Conservation (phyloP, 2,113 vertebrate species). For the Amphiprion ocellaris region DNA sequence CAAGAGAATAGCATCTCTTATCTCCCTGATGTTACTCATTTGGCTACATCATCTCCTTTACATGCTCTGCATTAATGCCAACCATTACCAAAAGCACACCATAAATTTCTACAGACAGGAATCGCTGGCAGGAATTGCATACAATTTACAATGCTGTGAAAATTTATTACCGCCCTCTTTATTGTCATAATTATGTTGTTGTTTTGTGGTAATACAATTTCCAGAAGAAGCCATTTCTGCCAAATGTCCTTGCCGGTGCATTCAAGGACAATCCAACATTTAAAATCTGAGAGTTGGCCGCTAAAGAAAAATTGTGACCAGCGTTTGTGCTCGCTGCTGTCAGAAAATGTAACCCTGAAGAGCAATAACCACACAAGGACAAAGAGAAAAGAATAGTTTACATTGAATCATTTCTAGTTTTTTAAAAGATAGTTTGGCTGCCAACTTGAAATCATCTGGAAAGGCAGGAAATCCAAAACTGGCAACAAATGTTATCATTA, state of each 20-base stretch:
- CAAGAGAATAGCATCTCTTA: not conserved
- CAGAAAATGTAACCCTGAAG: not conserved
- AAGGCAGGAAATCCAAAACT: no score
- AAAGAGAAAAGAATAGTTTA: not conserved
- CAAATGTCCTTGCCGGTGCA: slow-evolving; percentile 17
- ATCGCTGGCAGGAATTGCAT: no score
- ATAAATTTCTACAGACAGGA: not conserved
- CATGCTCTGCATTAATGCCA: slow-evolving; percentile 5
- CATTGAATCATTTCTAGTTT: no score
- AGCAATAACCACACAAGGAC: not conserved
- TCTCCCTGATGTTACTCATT: not conserved
- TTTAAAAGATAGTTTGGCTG: not conserved
- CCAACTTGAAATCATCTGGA: no score
- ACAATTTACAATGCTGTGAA: not conserved
- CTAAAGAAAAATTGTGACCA: not conserved
- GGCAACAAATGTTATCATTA: no score
- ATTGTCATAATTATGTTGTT: not conserved
- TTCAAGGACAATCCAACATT: slow-evolving; percentile 32
- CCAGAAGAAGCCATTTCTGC: slow-evolving; percentile 1
- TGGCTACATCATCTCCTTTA: not conserved
- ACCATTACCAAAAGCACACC: not conserved
- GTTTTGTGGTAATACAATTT: not conserved
- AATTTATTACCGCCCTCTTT: not conserved
- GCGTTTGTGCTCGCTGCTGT: not conserved
- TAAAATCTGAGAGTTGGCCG: not conserved